phyloP scores from a whole-genome alignment of 2,113 vertebrate genomes.

The Platysternon megacephalum region DNA sequence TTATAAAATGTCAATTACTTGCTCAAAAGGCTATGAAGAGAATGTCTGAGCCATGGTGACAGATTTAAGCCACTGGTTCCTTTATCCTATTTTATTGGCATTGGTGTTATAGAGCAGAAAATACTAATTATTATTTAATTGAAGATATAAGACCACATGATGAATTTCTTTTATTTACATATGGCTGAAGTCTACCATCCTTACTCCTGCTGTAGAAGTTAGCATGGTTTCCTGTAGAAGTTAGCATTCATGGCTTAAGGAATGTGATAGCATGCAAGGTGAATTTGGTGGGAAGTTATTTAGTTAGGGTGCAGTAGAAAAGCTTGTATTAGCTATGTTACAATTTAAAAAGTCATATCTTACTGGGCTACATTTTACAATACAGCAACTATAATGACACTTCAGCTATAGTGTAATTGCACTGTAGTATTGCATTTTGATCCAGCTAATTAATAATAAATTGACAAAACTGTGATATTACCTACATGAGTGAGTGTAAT shows the following conservation, averaged over 20 bases:
- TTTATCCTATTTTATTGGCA: not conserved
- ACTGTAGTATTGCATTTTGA: not conserved
- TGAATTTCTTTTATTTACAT: not conserved
- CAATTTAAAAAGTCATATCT: not conserved
- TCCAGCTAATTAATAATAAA: slow-evolving; percentile 23
- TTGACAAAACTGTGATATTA: not conserved
- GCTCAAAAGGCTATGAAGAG: not conserved
- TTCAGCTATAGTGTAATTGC: not conserved
- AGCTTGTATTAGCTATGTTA: not conserved
- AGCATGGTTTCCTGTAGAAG: not conserved
- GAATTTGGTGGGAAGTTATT: not conserved
- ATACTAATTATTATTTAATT: not conserved
- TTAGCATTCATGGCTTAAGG: not conserved
- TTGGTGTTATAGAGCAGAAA: not conserved
- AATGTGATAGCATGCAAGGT: not conserved
- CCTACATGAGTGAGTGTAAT: not conserved
- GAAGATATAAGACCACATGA: not conserved
- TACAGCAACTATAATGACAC: not conserved
- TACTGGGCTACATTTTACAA: not conserved
- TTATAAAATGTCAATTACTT: not conserved
- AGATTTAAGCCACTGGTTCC: not conserved
- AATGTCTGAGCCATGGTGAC: accelerated
- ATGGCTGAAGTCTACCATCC: not conserved
- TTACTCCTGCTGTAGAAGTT: not conserved
- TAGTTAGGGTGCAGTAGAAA: not conserved